phyloP scores from a whole-genome alignment of 2,888 invertebrate genomes.

The Pterostichus niger region DNA sequence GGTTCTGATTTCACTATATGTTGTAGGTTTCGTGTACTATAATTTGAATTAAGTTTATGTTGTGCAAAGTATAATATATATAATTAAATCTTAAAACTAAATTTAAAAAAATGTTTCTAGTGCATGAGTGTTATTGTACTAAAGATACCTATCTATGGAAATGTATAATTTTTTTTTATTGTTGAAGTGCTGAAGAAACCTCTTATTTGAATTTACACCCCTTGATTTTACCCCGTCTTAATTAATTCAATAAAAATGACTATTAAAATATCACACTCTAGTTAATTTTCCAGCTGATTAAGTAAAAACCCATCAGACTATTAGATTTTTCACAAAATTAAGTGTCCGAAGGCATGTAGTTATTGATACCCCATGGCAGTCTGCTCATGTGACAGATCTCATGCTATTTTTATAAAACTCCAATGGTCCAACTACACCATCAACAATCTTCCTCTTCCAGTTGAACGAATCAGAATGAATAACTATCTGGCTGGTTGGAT shows the following conservation, averaged over 20 bases:
- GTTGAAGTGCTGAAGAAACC: too few relatives aligned
- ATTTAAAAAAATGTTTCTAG: too few relatives aligned
- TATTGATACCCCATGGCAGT: conserved; percentile 44
- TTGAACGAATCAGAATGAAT: background rate
- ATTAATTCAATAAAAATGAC: conserved; percentile 10
- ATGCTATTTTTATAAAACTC: conserved; percentile 54
- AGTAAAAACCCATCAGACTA: conserved; percentile 38
- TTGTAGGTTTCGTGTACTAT: too few relatives aligned
- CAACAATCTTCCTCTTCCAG: background rate
- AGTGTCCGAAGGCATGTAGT: conserved; percentile 51
- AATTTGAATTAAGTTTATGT: too few relatives aligned
- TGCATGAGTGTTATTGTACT: too few relatives aligned
- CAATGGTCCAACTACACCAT: conserved; percentile 8
- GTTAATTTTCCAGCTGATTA: conserved; percentile 56
- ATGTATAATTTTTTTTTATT: too few relatives aligned
- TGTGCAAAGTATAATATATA: too few relatives aligned
- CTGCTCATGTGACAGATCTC: conserved; percentile 53
- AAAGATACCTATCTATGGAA: too few relatives aligned
- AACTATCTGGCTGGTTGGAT: conserved; percentile 22
- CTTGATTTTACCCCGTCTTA: conserved; percentile 7
- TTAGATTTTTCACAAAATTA: conserved; percentile 58
- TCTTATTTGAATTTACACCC: too few relatives aligned
- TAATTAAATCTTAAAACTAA: too few relatives aligned
- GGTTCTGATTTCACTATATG: too few relatives aligned
- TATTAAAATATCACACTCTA: conserved; percentile 52